phyloP scores from a whole-genome alignment of 2,797 vertebrate genomes.

The Acrossocheilus fasciatus region DNA sequence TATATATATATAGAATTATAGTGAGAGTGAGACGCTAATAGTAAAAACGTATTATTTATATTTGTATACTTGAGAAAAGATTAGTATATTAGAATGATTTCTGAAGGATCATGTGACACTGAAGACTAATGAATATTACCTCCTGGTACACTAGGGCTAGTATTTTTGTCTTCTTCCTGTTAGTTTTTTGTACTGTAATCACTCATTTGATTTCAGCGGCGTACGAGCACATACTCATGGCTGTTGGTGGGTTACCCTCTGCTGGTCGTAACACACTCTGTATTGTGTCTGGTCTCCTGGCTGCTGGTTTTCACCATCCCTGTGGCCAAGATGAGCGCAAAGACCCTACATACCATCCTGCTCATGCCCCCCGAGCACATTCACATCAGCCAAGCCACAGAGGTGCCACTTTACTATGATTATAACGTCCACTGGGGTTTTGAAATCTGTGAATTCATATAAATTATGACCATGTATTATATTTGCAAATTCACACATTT shows the following conservation, averaged over 20 bases:
- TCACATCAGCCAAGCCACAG: constrained; percentile 67
- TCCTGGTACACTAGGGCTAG: neutral
- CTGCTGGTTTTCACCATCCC: constrained; percentile 84
- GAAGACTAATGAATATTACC: neutral
- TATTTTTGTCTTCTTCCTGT: neutral
- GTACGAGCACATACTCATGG: constrained; percentile 71
- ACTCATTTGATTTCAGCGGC: constrained; percentile 65
- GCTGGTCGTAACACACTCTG: constrained; percentile 76
- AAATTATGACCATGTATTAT: neutral
- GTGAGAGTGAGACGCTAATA: neutral
- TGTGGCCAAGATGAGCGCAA: constrained; percentile 81
- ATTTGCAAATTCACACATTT: neutral
- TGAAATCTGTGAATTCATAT: neutral
- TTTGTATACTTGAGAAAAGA: neutral
- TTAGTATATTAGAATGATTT: neutral
- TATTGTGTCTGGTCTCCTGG: constrained; percentile 82
- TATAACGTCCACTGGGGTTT: neutral
- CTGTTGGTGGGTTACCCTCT: constrained; percentile 80
- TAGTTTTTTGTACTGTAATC: neutral
- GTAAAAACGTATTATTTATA: no score
- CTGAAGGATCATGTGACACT: neutral
- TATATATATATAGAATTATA: no score
- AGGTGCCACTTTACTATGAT: constrained; percentile 65
- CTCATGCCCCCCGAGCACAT: constrained; percentile 78
- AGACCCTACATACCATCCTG: constrained; percentile 71